A percentile compares a stretch with the other conserved stretches of the same genome.
These are phyloP conservation scores for Nomada fucata DNA, from an alignment of 2,888 invertebrate genomes.

Conservation along the genomic window DNA sequence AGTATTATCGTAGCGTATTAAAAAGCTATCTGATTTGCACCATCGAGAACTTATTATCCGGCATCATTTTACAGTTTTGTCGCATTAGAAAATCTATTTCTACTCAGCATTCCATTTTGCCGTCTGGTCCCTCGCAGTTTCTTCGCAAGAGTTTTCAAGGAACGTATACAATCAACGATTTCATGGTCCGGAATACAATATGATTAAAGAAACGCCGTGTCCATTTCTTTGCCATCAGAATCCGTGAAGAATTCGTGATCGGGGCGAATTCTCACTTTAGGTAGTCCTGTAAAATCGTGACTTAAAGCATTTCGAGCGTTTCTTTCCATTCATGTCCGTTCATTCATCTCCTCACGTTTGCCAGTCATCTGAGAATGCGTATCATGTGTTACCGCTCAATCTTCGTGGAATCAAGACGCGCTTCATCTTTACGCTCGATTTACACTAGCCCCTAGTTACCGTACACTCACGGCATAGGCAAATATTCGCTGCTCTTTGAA, in stretches of 20 bases:
- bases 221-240: slow-evolving; percentile 13
- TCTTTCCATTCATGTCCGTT: slow-evolving; percentile 51
- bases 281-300: slow-evolving; percentile 40
- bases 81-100: too few relatives aligned
- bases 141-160: neutral
- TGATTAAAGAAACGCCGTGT: slow-evolving; percentile 29
- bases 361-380: slow-evolving; percentile 38
- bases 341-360: slow-evolving; percentile 62
- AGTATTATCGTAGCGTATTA: too few relatives aligned
- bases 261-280: slow-evolving; percentile 45
- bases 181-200: neutral
- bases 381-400: slow-evolving; percentile 44
- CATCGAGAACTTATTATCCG: too few relatives aligned
- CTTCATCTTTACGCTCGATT: slow-evolving; percentile 42
- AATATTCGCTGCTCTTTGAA: slow-evolving; percentile 8
- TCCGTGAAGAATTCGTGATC: slow-evolving; percentile 22
- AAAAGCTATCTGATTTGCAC: too few relatives aligned
- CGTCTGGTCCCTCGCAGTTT: neutral
- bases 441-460: slow-evolving; percentile 4
- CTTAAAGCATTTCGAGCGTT: slow-evolving; percentile 37
- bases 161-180: neutral
- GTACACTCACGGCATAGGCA: slow-evolving; percentile 1
- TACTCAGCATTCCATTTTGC: neutral
- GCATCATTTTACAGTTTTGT: too few relatives aligned
- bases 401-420: slow-evolving; percentile 44